A percentile compares a stretch with the other conserved stretches of the same genome.
Conservation (phyloP, 2,888 invertebrate genomes). For the Chalcosyrphus nemorum region DNA sequence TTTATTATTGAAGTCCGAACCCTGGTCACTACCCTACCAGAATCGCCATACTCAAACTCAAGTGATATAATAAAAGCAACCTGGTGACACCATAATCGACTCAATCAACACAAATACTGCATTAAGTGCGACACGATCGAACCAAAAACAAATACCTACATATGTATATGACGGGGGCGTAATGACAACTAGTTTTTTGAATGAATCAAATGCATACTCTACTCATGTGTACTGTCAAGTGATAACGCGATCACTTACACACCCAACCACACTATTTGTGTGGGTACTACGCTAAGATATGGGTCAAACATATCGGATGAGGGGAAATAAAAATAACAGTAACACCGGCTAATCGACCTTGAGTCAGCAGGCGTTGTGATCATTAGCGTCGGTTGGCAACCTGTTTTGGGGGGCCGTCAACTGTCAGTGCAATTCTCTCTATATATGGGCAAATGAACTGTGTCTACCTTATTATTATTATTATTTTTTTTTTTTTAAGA, state of each 20-base stretch:
- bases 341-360: constrained; percentile 63
- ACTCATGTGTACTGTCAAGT: not conserved
- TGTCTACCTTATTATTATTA: not conserved
- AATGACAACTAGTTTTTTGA: constrained; percentile 22
- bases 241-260: constrained; percentile 1
- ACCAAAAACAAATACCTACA: constrained; percentile 44
- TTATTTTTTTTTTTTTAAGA: too few species aligned
- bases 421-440: not conserved
- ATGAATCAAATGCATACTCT: not conserved
- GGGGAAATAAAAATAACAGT: not conserved
- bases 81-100: not conserved
- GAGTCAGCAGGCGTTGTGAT: constrained; percentile 22
- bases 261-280: not conserved
- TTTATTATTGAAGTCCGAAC: too few species aligned
- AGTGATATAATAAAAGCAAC: constrained; percentile 45
- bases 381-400: constrained; percentile 44
- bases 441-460: not conserved
- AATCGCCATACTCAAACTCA: not conserved
- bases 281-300: not conserved
- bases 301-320: constrained; percentile 35
- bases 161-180: too few species aligned
- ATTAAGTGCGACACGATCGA: constrained; percentile 25
- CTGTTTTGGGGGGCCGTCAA: constrained; percentile 40
- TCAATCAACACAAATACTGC: not conserved
- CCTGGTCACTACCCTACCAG: constrained; percentile 11